phyloP scores from a whole-genome alignment of 2,113 vertebrate species.

The Crotophaga sulcirostris region DNA sequence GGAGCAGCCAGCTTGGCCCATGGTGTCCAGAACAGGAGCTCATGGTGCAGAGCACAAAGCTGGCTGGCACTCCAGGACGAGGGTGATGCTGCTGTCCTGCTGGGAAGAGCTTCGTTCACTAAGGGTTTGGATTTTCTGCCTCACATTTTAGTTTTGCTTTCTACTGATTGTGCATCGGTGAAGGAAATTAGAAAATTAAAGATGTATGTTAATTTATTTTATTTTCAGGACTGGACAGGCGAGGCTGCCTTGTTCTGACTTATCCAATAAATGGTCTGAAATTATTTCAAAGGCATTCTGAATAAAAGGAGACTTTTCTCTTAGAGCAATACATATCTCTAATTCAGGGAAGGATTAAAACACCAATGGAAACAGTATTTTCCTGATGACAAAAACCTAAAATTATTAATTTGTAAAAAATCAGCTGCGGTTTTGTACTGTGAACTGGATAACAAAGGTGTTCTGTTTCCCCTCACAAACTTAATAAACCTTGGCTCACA shows the following conservation, averaged over 20 bases:
- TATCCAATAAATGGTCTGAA: background rate
- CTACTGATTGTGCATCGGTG: background rate
- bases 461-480: background rate
- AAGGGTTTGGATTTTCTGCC: background rate
- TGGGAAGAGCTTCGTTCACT: background rate
- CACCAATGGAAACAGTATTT: background rate
- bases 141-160: background rate
- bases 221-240: background rate
- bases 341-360: slow-evolving; percentile 23
- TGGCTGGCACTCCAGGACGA: background rate
- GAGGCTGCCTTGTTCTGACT: background rate
- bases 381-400: background rate
- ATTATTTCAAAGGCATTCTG: slow-evolving; percentile 21
- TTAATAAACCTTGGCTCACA: background rate
- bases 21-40: background rate
- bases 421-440: background rate
- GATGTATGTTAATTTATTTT: slow-evolving; percentile 22
- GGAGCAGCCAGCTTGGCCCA: background rate
- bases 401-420: background rate
- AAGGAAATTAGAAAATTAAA: slow-evolving; percentile 31
- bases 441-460: background rate
- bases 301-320: background rate
- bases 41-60: background rate
- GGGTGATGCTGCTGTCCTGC: background rate
- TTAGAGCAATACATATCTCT: background rate